These are phyloP conservation scores for Lamprotornis superbus DNA, from an alignment of 2,113 vertebrate species.

Conservation along the genomic window DNA sequence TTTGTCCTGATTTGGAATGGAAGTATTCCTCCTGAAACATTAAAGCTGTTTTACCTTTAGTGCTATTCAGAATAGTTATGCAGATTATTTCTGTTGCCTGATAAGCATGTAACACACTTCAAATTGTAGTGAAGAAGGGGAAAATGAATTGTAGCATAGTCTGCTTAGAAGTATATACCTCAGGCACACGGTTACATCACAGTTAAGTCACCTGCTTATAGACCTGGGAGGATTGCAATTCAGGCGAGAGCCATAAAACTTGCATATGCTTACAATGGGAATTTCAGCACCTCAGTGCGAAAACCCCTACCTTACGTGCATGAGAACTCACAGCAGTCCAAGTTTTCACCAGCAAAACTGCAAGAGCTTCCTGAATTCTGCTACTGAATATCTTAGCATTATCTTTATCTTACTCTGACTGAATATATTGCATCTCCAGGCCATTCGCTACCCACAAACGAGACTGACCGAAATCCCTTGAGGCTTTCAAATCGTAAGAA, in stretches of 20 bases:
- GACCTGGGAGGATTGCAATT: neutral
- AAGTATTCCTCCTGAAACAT: neutral
- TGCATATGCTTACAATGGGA: neutral
- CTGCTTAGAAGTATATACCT: neutral
- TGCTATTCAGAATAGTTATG: neutral
- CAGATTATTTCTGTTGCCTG: neutral
- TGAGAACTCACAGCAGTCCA: neutral
- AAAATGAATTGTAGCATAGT: neutral
- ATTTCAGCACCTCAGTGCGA: neutral
- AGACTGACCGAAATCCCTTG: neutral
- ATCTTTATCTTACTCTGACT: neutral
- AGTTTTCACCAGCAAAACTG: neutral
- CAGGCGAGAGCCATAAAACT: neutral
- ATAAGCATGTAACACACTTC: neutral
- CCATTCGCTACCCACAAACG: neutral
- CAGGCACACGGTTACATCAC: neutral
- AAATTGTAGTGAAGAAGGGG: neutral
- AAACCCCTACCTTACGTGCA: accelerated
- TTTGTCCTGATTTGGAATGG: neutral
- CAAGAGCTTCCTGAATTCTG: neutral
- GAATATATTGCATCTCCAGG: neutral
- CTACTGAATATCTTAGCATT: neutral
- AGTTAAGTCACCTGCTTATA: neutral
- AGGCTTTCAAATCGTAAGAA: neutral
- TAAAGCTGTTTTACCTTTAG: neutral